Evolutionary conservation across 2,113 vertebrate species (phyloP), one percentile per base, ranked within the genome.

Genomic region (Prolemur simus): DNA sequence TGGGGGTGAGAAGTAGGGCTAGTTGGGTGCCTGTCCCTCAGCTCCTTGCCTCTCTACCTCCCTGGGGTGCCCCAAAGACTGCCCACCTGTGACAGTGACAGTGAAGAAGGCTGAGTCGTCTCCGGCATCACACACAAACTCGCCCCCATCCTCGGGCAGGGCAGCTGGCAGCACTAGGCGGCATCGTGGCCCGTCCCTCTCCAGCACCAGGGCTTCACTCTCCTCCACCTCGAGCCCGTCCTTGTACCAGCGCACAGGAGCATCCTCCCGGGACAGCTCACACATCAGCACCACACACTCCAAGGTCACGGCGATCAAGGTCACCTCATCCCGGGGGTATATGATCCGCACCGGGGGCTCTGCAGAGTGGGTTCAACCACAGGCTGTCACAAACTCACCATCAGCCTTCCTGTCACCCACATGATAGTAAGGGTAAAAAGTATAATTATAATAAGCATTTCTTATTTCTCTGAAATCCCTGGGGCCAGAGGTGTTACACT

Each of bases 31-130:
- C 39, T 37, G 56, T 58, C 64, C 39, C 39, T 69, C 17, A 60
- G 39, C 42, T 49, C 18, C 76, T 71, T 34, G 34, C 45, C 37
- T 88, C 9, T 47, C 29, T 60, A 12, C 63, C n/a, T 93, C 56
- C 32, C 39, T 4, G 8, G 34, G 25, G 42, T 20, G 47, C 37
- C 60, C 66, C 68, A 21, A 23, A 37, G 78, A 78, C 25, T 52
- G 95, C 98, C 20, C 68, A 99, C 99, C 99, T 99, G 99, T 99
- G 98, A 99, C 99, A 0, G 99, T 99, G 87, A 99, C 98, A 14
- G 98, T 99, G 97, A 99, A 99, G 69, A 99, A 99, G 97, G 99
- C 98, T 0, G 99, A 99, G 97, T 99, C 99, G 5, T 99, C 99
- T 0, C 98, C 99, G 0, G 99, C 99, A 1, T 99, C 99, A 0